Evolutionary conservation across 2,888 invertebrate genomes (phyloP).

Genomic region (Brenthis hecate): DNA sequence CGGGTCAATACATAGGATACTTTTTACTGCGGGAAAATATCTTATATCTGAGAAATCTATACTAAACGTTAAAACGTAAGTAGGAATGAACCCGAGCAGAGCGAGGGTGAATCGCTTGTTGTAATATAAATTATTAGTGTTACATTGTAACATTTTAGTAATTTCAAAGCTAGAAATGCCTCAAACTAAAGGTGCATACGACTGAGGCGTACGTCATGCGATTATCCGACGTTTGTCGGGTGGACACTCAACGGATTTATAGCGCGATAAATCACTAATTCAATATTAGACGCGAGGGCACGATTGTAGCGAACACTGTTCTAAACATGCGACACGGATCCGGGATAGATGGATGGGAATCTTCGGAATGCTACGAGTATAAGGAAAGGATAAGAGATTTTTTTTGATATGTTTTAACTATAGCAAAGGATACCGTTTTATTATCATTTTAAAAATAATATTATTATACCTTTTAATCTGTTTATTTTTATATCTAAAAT

Average conservation of each 20-base stretch:
- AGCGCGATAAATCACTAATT: slow-evolving; percentile 67
- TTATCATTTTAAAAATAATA: too few species aligned
- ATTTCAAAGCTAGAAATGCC: slow-evolving; percentile 36
- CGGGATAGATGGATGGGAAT: slow-evolving; percentile 5
- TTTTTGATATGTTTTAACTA: too few species aligned
- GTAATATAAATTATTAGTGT: slow-evolving; percentile 5
- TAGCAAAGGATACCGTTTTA: too few species aligned
- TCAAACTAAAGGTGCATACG: slow-evolving; percentile 41
- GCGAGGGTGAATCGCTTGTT: too few species aligned
- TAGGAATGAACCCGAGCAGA: too few species aligned
- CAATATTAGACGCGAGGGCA: slow-evolving; percentile 58
- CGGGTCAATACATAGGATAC: too few species aligned
- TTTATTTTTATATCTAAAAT: too few species aligned
- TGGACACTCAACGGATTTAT: slow-evolving; percentile 71
- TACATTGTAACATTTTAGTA: neutral
- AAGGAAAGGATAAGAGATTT: neutral
- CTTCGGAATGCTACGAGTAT: neutral
- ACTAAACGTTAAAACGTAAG: too few species aligned
- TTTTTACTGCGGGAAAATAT: too few species aligned
- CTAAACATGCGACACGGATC: slow-evolving; percentile 31
- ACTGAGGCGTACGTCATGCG: slow-evolving; percentile 57
- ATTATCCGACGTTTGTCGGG: slow-evolving; percentile 72
- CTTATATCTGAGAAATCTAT: too few species aligned
- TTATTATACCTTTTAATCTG: too few species aligned
- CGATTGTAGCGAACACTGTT: slow-evolving; percentile 40